phyloP scores from a whole-genome alignment of 2,113 vertebrate genomes.

The Anser cygnoides region DNA sequence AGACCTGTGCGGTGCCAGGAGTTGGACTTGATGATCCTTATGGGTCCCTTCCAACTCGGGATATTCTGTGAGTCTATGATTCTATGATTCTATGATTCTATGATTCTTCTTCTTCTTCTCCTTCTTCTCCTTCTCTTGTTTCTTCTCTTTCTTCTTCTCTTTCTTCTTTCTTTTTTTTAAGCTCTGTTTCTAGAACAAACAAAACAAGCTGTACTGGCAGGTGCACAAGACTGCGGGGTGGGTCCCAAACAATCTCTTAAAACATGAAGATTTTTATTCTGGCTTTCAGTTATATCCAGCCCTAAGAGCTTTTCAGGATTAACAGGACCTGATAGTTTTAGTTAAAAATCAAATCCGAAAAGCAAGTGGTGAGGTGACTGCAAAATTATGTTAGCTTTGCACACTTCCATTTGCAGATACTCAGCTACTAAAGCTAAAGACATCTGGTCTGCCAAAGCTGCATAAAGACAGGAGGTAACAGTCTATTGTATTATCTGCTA shows the following conservation, averaged over 20 bases:
- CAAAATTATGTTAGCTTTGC: background rate
- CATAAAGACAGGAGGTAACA: background rate
- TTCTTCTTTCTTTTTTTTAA: accelerated
- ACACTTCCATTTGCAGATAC: background rate
- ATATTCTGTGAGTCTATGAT: too few species aligned
- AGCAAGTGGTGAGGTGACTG: background rate
- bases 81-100: too few species aligned
- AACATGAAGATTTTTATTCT: background rate
- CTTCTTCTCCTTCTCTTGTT: background rate
- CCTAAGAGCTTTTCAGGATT: background rate
- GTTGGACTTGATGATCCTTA: too few species aligned
- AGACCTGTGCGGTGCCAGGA: too few species aligned
- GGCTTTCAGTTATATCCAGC: background rate
- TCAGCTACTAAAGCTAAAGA: background rate
- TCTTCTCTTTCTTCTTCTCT: background rate
- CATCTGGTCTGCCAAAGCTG: slow-evolving; percentile 27
- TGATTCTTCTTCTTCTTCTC: background rate
- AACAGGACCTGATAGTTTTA: background rate
- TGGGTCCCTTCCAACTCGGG: too few species aligned
- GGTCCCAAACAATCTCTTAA: background rate
- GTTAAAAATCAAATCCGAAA: background rate
- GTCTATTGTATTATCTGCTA: background rate
- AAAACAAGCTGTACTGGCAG: background rate
- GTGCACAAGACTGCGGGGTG: background rate
- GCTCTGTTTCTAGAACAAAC: background rate